phyloP scores from a whole-genome alignment of 2,113 vertebrate genomes.

The Elaphurus davidianus region DNA sequence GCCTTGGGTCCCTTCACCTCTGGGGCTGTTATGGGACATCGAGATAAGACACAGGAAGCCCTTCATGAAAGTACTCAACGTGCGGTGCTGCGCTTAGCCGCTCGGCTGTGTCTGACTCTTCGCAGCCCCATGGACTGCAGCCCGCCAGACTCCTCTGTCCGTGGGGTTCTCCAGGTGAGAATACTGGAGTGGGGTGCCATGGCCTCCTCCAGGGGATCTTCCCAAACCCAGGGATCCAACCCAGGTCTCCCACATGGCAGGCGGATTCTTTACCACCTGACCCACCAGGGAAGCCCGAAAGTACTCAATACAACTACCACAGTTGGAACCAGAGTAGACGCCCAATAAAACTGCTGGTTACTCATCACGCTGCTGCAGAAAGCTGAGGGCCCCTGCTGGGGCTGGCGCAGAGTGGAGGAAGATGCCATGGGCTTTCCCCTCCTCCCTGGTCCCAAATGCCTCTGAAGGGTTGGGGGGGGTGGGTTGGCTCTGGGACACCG shows the following conservation, averaged over 20 bases:
- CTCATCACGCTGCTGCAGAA: fast-evolving
- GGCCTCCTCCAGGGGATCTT: neutral
- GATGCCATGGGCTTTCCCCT: fast-evolving
- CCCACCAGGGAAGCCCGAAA: neutral
- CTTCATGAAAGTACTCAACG: fast-evolving
- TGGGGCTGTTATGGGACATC: fast-evolving
- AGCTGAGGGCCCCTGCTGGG: too few species aligned
- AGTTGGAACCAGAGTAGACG: neutral
- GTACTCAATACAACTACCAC: fast-evolving
- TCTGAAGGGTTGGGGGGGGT: fast-evolving
- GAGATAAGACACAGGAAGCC: neutral
- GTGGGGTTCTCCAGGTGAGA: neutral
- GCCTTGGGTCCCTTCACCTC: neutral
- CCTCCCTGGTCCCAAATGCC: neutral
- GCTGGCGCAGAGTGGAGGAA: fast-evolving
- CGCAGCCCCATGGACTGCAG: neutral
- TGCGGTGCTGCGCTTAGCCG: neutral
- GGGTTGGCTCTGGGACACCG: fast-evolving
- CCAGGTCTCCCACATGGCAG: neutral
- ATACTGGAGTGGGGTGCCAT: neutral
- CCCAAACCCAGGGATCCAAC: neutral
- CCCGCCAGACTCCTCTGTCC: neutral
- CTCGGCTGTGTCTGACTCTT: neutral
- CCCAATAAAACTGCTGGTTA: neutral
- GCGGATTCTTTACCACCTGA: neutral